Conservation (phyloP, 2,797 vertebrate species). For the Micromesistius poutassou region DNA sequence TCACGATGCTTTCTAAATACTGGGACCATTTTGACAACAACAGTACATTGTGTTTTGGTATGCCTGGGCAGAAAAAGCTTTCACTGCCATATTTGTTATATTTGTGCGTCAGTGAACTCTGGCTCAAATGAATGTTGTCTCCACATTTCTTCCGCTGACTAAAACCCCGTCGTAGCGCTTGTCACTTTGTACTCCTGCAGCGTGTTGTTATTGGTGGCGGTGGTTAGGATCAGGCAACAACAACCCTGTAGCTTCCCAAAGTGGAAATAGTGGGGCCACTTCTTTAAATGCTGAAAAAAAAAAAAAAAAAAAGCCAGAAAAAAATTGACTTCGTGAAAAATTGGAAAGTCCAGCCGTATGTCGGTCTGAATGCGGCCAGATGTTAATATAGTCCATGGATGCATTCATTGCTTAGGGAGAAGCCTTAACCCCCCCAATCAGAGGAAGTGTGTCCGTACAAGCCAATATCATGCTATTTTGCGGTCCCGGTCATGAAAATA, state of each 20-base stretch:
- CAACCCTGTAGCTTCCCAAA: not conserved
- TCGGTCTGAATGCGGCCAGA: not conserved
- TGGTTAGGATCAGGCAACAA: not conserved
- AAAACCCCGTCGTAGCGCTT: not conserved
- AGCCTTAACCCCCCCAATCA: not conserved
- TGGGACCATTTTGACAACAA: not conserved
- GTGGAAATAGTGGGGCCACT: not conserved
- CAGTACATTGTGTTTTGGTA: not conserved
- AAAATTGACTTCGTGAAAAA: not conserved
- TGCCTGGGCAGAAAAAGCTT: not conserved
- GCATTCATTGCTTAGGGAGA: not conserved
- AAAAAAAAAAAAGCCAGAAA: not conserved
- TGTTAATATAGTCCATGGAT: not conserved
- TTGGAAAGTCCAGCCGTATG: not conserved
- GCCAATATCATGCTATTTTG: too few relatives aligned
- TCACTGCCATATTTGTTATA: not conserved
- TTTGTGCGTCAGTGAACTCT: not conserved
- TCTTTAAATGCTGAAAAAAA: not conserved
- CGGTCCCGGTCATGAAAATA: not conserved
- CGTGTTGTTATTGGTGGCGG: not conserved
- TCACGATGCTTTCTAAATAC: not conserved
- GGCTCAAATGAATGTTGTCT: not conserved
- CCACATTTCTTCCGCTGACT: not conserved
- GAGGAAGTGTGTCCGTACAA: not conserved
- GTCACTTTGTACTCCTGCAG: not conserved